Conservation (phyloP, 2,888 invertebrate genomes). For the Phragmatobia fuliginosa region DNA sequence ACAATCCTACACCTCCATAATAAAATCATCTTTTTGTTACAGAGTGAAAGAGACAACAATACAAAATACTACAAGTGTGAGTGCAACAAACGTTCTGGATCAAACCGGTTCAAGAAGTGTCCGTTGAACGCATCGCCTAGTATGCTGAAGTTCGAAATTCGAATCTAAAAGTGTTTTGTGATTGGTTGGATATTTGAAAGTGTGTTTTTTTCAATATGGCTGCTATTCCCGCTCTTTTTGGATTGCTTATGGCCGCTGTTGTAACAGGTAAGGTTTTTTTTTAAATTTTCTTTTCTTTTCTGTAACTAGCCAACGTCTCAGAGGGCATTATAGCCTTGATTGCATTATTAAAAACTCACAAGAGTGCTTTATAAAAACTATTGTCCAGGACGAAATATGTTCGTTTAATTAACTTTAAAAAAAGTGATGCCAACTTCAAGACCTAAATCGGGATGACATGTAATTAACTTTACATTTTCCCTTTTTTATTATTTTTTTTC, state of each 20-base stretch:
- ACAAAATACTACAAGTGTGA: slow-evolving; percentile 47
- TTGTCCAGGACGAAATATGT: background rate
- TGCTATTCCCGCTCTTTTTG: slow-evolving; percentile 78
- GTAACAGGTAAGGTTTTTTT: slow-evolving; percentile 73
- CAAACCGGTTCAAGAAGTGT: slow-evolving; percentile 67
- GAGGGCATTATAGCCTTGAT: background rate
- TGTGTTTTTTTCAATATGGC: slow-evolving; percentile 75
- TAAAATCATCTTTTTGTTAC: slow-evolving; percentile 73
- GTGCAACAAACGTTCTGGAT: slow-evolving; percentile 61
- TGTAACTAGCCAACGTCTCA: background rate
- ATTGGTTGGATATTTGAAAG: slow-evolving; percentile 63
- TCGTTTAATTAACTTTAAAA: background rate
- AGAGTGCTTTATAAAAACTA: background rate
- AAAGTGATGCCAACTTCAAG: too few relatives aligned
- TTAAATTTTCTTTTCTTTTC: background rate
- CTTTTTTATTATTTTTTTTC: too few relatives aligned
- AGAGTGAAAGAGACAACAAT: slow-evolving; percentile 67
- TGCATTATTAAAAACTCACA: background rate
- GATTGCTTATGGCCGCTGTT: slow-evolving; percentile 70
- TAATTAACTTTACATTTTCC: too few relatives aligned
- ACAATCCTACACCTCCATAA: slow-evolving; percentile 48
- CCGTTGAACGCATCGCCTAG: slow-evolving; percentile 70
- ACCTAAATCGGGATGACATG: too few relatives aligned
- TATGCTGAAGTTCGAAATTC: slow-evolving; percentile 70
- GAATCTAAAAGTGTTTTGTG: slow-evolving; percentile 58